Base-by-base conservation (phyloP, 2,888 invertebrate species). In the Papilio elwesi region DNA sequence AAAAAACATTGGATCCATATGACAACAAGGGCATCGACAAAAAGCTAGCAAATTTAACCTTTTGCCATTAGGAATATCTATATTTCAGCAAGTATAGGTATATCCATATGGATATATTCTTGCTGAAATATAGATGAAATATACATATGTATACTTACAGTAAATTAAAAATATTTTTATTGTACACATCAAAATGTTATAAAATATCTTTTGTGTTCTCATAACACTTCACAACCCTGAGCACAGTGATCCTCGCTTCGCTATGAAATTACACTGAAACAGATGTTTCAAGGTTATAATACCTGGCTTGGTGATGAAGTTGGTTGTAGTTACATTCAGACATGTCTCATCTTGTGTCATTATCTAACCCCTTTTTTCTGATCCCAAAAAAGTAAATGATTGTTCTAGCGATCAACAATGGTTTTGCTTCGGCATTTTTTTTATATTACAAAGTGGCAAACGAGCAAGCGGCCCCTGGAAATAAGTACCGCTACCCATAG, bases 171-270 rank as follows among this genome's bases (percentile, higher is more conserved):
- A 26, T 12, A 26, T 55, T 12, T 53, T 55, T 55, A 55, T 55
- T 26, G 26, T 55, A 16, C 11, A 26, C 26, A 53, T 53, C 8
- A 53, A 10, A 53, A 8, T 16, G 16, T 55, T 0, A 55, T 53
- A 55, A 16, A 26, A 26, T 16, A 16, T 55, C 53, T 55, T 13
- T 57, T 57, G 36, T 36, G 13, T 26, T 57, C 51, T 51, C 36
- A 49, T 26, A 49, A 49, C 51, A 51, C 65, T 51, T 65, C 26
- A 75, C 75, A 76, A 71, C 75, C 71, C 76, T 75, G 76, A 76
- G 76, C 80, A 79, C 79, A 80, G 75, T 76, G 76, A 81, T 79
- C 82, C 78, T 79, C 79, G 81, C 77, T 83, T n/a, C n/a, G n/a
- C n/a, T n/a, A n/a, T 43, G 7, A 43, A 5, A 43, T 43, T 43